Base-by-base conservation (phyloP, 2,797 vertebrate genomes). In the Enteromius treurensis region DNA sequence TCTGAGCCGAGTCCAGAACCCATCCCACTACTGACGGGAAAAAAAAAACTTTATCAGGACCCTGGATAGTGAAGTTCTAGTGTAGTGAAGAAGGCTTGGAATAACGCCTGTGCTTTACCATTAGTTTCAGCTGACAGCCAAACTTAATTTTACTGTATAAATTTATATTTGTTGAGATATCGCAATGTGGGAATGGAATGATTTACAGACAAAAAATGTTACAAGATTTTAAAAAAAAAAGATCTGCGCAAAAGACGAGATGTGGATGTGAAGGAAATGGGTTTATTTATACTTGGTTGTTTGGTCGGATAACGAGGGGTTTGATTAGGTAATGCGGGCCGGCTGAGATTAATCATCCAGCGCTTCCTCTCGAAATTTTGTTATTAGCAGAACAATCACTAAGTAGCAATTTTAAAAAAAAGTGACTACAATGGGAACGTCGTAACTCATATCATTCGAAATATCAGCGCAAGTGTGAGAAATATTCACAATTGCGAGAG, bases 1-100 rank as follows among this genome's bases (percentile, higher is more conserved):
- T 84, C 79, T 62, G 34, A 87, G 42, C 73, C 53, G 82, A 88
- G 74, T 70, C 73, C 77, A 34, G 84, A 82, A 9, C 81, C 69
- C 62, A 53, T 64, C 87, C 84, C 67, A 79, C 83, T 86, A 87
- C 76, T 85, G 81, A 74, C 6, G 3, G 60, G 62, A 64, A 42
- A 42, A 29, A 14, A 83, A 81, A 87, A 70, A 55, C 68, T 9
- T 83, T 82, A 84, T 87, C 84, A 88, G 70, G 77, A 70, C 75
- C 62, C 75, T 68, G 64, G 68, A 49, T 68, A 64, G 7, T 65
- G 79, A 86, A 77, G 80, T 78, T 77, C 79, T 62, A 76, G 34
- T 45, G 23, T 64, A 29, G 19, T 17, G 4, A 37, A 75, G 23
- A 55, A 51, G 15, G 65, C 51, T 70, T 58, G 76, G 69, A 80